Evolutionary conservation across 2,113 vertebrate genomes (phyloP).

Genomic region (Potamarius usumacintae): DNA sequence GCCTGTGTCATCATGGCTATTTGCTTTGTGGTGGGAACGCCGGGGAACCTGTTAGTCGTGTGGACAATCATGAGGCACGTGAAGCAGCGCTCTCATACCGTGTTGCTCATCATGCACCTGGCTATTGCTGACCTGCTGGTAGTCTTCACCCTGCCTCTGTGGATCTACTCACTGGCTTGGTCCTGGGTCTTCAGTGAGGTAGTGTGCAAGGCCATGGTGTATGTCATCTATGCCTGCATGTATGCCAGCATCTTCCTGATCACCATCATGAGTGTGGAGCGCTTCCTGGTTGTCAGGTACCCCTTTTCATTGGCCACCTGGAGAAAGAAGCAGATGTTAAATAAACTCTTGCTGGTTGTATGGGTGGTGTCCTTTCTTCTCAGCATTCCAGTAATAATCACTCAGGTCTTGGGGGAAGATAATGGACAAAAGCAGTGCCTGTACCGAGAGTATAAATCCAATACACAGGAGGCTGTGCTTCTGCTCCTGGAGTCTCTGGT

Average conservation of each 20-base stretch:
- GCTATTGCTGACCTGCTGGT: slow-evolving; percentile 74
- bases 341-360: slow-evolving; percentile 64
- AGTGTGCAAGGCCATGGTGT: slow-evolving; percentile 71
- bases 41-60: slow-evolving; percentile 75
- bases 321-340: slow-evolving; percentile 67
- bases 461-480: slow-evolving; percentile 63
- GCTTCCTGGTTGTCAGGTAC: slow-evolving; percentile 71
- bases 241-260: slow-evolving; percentile 78
- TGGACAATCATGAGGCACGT: slow-evolving; percentile 75
- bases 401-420: slow-evolving; percentile 52
- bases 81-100: slow-evolving; percentile 72
- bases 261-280: slow-evolving; percentile 75
- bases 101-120: slow-evolving; percentile 73
- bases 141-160: slow-evolving; percentile 76
- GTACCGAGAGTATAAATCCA: slow-evolving; percentile 58
- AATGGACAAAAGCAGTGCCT: slow-evolving; percentile 63
- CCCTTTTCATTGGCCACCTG: slow-evolving; percentile 66
- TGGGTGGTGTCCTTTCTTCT: slow-evolving; percentile 69
- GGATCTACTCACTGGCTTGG: slow-evolving; percentile 74
- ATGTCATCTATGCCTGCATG: slow-evolving; percentile 71
- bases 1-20: slow-evolving; percentile 70
- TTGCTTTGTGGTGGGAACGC: slow-evolving; percentile 70
- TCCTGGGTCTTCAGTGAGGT: slow-evolving; percentile 73
- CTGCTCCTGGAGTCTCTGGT: slow-evolving; percentile 71
- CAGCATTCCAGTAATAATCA: slow-evolving; percentile 70